A percentile compares a stretch with the other conserved stretches of the same genome.
Conservation (phyloP, 2,113 vertebrate species). For the Puma concolor region DNA sequence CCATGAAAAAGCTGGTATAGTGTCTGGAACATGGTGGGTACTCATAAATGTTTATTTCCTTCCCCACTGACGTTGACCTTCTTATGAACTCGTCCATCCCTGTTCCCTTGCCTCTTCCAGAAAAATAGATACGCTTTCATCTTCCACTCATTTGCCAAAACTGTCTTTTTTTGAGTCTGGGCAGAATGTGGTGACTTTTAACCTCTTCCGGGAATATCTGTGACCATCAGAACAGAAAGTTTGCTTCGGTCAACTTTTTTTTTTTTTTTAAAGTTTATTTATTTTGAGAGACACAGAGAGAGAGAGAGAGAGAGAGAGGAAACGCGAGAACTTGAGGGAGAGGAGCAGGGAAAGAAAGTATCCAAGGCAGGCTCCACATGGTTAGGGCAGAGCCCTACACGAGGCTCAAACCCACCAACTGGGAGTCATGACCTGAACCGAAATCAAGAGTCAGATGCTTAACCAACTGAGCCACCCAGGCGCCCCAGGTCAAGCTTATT, state of each 20-base stretch:
- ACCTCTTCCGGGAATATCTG: background rate
- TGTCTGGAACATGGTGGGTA: background rate
- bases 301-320: too few species aligned
- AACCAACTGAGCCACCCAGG: too few species aligned
- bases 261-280: too few species aligned
- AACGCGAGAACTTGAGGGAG: too few species aligned
- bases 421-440: too few species aligned
- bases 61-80: slow-evolving; percentile 1
- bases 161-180: background rate
- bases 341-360: too few species aligned
- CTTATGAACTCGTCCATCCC: background rate
- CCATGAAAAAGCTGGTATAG: background rate
- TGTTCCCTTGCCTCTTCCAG: background rate
- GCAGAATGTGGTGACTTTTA: background rate
- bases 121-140: background rate
- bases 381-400: too few species aligned
- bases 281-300: too few species aligned
- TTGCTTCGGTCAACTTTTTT: background rate
- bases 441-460: too few species aligned
- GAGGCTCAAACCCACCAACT: too few species aligned
- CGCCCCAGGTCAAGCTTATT: background rate
- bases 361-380: too few species aligned
- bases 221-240: background rate
- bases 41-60: background rate
- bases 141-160: background rate